Conservation (phyloP, 2,113 vertebrate genomes). For the Xenopus borealis region DNA sequence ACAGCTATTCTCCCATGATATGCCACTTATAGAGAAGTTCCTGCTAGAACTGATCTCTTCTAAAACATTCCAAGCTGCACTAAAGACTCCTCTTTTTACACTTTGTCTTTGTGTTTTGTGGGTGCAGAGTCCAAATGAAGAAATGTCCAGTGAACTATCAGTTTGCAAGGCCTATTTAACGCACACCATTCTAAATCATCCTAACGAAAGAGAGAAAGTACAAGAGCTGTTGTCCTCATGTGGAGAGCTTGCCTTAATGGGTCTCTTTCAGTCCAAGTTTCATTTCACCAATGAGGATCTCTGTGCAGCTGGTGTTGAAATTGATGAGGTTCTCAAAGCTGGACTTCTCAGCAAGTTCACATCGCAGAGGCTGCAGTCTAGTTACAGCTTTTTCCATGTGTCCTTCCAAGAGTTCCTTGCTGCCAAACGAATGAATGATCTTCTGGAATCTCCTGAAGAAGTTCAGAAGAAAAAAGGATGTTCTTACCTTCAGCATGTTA, state of each 20-base stretch:
- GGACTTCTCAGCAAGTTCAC: constrained; percentile 56
- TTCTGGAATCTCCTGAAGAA: constrained; percentile 47
- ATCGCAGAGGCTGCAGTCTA: constrained; percentile 51
- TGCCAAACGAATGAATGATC: constrained; percentile 44
- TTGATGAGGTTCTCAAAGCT: constrained; percentile 43
- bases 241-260: constrained; percentile 50
- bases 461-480: constrained; percentile 46
- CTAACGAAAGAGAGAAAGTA: constrained; percentile 12
- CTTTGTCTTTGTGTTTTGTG: constrained; percentile 5
- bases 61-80: constrained; percentile 5
- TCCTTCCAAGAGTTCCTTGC: constrained; percentile 58
- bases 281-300: constrained; percentile 51
- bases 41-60: background rate
- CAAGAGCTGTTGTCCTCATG: constrained; percentile 37
- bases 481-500: constrained; percentile 50
- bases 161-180: constrained; percentile 34
- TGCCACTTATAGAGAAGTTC: constrained; percentile 8
- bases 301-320: constrained; percentile 31
- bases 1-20: constrained; percentile 38
- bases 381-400: constrained; percentile 50
- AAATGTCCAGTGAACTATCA: background rate
- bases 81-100: constrained; percentile 40
- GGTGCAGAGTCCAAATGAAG: constrained; percentile 25
- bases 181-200: constrained; percentile 8
- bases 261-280: constrained; percentile 48